phyloP scores from a whole-genome alignment of 2,888 invertebrate species.

The Cyclophora punctaria region DNA sequence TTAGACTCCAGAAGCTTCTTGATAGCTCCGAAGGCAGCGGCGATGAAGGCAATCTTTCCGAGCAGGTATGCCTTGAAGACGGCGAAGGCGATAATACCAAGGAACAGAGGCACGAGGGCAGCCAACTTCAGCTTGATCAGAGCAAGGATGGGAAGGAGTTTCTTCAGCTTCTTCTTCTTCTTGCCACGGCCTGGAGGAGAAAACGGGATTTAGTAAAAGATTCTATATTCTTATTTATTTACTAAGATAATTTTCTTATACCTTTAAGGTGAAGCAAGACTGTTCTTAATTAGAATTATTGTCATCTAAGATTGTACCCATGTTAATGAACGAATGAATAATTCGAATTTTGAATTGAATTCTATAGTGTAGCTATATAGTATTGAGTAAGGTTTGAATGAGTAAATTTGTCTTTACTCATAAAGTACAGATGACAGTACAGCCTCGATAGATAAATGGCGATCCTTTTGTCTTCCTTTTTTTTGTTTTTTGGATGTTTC shows the following conservation, averaged over 20 bases:
- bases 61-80: slow-evolving; percentile 89
- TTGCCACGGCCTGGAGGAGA: slow-evolving; percentile 80
- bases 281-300: too few species aligned
- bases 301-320: too few species aligned
- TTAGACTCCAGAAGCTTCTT: slow-evolving; percentile 83
- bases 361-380: too few species aligned
- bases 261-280: too few species aligned
- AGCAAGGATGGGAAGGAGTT: slow-evolving; percentile 83
- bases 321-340: too few species aligned
- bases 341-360: too few species aligned
- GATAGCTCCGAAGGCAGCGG: slow-evolving; percentile 80
- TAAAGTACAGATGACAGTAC: too few species aligned
- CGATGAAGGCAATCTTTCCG: slow-evolving; percentile 87
- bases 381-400: too few species aligned
- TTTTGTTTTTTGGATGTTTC: too few species aligned
- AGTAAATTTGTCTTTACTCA: too few species aligned
- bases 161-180: slow-evolving; percentile 87
- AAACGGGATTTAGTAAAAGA: neutral
- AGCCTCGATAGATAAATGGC: too few species aligned
- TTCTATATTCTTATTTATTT: neutral
- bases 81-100: slow-evolving; percentile 83
- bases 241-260: neutral
- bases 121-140: slow-evolving; percentile 86
- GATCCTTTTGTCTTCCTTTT: too few species aligned
- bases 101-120: slow-evolving; percentile 83